Percentiles rank a stretch among this genome's conserved stretches.
Evolutionary conservation across 1,140 invertebrate species (phyloP).

Genomic region (Aporrectodea caliginosa): DNA sequence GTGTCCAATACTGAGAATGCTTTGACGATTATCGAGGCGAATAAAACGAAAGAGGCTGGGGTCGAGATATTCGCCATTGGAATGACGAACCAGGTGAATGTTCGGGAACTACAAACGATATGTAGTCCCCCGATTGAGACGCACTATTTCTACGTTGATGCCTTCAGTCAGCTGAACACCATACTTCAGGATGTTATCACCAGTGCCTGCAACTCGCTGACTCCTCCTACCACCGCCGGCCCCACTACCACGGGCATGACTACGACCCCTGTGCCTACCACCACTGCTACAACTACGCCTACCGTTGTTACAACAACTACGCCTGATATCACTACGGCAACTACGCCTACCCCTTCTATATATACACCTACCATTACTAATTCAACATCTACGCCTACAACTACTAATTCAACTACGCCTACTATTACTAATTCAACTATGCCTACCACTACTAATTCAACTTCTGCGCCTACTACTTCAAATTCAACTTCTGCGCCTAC

Average conservation of each 20-base stretch:
- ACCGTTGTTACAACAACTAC: neutral
- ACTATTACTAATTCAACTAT: neutral
- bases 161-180: neutral
- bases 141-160: constrained; percentile 16
- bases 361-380: neutral
- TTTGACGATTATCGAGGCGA: constrained; percentile 7
- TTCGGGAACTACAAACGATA: neutral
- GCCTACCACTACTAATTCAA: neutral
- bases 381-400: neutral
- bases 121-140: neutral
- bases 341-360: neutral
- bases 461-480: neutral
- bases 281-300: neutral
- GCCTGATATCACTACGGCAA: neutral
- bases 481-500: neutral
- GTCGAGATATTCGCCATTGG: constrained; percentile 20
- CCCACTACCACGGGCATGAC: neutral
- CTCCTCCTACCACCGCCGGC: neutral
- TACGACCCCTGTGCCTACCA: neutral
- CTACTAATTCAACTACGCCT: neutral
- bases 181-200: neutral
- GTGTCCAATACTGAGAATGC: constrained; percentile 9
- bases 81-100: constrained; percentile 21
- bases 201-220: neutral
- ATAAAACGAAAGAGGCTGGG: constrained; percentile 4